Base-by-base conservation (phyloP, 2,888 invertebrate species). In the Meganola albula region DNA sequence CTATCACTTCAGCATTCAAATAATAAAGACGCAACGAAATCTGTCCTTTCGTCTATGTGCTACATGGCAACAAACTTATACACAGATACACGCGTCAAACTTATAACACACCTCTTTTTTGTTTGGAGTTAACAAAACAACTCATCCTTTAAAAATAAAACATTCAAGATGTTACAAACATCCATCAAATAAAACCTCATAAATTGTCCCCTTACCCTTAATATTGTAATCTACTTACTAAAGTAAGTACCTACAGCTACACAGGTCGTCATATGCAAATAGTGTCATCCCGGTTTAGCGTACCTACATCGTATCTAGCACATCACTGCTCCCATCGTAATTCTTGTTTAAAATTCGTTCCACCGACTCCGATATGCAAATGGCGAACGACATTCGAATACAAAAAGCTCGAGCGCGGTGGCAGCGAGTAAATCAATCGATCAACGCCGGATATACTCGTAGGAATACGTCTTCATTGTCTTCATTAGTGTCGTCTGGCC, bases 371-470 rank as follows among this genome's bases (percentile, higher is more conserved):
- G 76, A 77, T 83, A 84, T 84, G 84, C 82, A 84, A 84, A 84
- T 82, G 62, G 52, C 63, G 62, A 54, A 76, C 77, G 82, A 82
- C 82, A 80, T 71, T 78, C 77, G 83, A 80, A 84, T 83, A 84
- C 83, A 83, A 84, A 85, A 85, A 85, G 83, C 80, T 83, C 72
- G 79, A 74, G 71, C 76, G 63, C 80, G 83, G 82, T 82, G 80
- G 83, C 82, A 78, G 82, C 74, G 82, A 84, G 80, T 85, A 84
- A 83, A 84, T 84, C 85, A 84, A 85, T 85, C 85, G 85, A 85
- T 85, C 85, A 84, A 80, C 83, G 83, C 79, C 84, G 84, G 84
- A 84, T 83, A 82, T 72, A 69, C 63, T 72, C 68, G 74, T 71
- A 68, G 76, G 77, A 74, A 78, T 80, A 83, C 79, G 82, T 83